Evolutionary conservation across 2,888 invertebrate species (phyloP).

Genomic region (Monochamus alternatus): DNA sequence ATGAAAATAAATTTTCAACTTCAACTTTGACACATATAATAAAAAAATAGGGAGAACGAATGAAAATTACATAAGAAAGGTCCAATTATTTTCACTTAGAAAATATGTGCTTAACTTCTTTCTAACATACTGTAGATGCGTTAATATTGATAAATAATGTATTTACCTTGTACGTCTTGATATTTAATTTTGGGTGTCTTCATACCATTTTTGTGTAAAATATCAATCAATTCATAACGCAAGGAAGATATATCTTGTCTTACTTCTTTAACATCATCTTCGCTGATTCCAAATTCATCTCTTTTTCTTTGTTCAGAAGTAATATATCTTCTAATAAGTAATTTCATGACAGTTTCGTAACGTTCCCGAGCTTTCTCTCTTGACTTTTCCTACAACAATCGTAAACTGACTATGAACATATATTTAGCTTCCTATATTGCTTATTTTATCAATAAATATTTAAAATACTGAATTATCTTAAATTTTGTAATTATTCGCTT

Average conservation of each 20-base stretch:
- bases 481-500: too few species aligned
- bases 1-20: too few species aligned
- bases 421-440: too few species aligned
- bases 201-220: conserved; percentile 92
- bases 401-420: conserved; percentile 9
- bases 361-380: conserved; percentile 80
- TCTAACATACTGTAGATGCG: neutral
- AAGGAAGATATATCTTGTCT: conserved; percentile 97
- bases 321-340: conserved; percentile 87
- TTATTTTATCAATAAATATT: too few species aligned
- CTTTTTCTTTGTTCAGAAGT: conserved; percentile 90
- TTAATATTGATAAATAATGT: neutral
- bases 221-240: conserved; percentile 93
- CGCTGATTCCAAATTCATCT: conserved; percentile 93
- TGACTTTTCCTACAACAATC: conserved; percentile 77
- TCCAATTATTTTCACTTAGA: too few species aligned
- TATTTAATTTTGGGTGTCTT: conserved; percentile 82
- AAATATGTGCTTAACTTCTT: too few species aligned
- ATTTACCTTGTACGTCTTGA: conserved; percentile 77
- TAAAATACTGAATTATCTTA: too few species aligned
- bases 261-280: conserved; percentile 98
- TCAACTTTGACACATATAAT: too few species aligned
- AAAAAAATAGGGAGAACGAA: too few species aligned
- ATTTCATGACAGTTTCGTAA: conserved; percentile 89
- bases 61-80: too few species aligned